phyloP scores from a whole-genome alignment of 2,113 vertebrate species.

The Salvelinus namaycush region DNA sequence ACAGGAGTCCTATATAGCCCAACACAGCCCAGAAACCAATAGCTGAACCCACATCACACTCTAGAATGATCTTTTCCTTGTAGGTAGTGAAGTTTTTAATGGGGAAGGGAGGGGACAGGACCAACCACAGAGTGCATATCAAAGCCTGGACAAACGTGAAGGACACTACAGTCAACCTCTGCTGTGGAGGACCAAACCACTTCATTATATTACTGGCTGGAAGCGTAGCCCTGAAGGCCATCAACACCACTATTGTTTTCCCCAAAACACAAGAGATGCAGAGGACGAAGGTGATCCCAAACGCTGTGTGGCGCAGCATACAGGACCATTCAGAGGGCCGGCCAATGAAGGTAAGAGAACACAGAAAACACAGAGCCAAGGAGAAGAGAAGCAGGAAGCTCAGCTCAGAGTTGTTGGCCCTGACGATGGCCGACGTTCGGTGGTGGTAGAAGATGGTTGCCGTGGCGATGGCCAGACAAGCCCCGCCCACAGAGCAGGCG shows the following conservation, averaged over 20 bases:
- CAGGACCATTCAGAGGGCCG: constrained; percentile 57
- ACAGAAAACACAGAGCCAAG: constrained; percentile 58
- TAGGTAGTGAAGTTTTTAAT: constrained; percentile 55
- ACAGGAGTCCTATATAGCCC: constrained; percentile 65
- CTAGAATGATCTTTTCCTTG: constrained; percentile 66
- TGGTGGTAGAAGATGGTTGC: constrained; percentile 57
- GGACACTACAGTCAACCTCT: constrained; percentile 63
- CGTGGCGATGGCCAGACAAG: constrained; percentile 48
- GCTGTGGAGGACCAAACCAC: constrained; percentile 64
- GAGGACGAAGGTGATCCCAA: constrained; percentile 41
- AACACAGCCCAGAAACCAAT: constrained; percentile 66
- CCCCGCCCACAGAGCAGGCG: constrained; percentile 55
- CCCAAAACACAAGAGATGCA: constrained; percentile 44
- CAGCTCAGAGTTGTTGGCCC: constrained; percentile 71
- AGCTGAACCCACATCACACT: constrained; percentile 64
- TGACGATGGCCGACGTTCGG: constrained; percentile 63
- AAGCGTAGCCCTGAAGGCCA: constrained; percentile 33
- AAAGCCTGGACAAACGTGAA: constrained; percentile 62
- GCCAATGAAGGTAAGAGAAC: constrained; percentile 56
- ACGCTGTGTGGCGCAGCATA: constrained; percentile 55
- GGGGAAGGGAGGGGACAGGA: constrained; percentile 63
- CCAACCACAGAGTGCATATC: constrained; percentile 67
- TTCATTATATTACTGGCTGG: constrained; percentile 51
- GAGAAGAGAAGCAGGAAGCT: constrained; percentile 65
- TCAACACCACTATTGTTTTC: constrained; percentile 41